phyloP scores from a whole-genome alignment of 2,888 invertebrate species.

The Chydorus sphaericus region DNA sequence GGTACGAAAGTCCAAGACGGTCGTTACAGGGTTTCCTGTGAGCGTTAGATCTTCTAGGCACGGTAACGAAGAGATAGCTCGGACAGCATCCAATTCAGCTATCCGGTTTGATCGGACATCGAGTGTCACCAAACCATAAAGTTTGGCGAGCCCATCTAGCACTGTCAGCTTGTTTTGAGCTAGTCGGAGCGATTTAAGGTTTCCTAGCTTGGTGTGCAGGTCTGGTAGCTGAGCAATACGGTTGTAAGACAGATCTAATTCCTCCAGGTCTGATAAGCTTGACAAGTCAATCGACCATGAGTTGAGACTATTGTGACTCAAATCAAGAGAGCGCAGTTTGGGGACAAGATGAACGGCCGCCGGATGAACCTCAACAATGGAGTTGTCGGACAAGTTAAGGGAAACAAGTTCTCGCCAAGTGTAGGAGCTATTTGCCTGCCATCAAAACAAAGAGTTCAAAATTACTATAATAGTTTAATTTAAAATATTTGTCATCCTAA shows the following conservation, averaged over 20 bases:
- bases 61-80: constrained; percentile 62
- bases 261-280: constrained; percentile 51
- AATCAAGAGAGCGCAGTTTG: constrained; percentile 28
- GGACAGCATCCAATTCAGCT: constrained; percentile 61
- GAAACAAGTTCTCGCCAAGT: background rate
- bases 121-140: constrained; percentile 71
- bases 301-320: constrained; percentile 32
- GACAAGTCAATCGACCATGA: constrained; percentile 71
- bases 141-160: constrained; percentile 55
- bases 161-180: constrained; percentile 66
- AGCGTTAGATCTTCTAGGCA: constrained; percentile 73
- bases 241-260: constrained; percentile 64
- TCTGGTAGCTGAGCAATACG: constrained; percentile 53
- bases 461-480: background rate
- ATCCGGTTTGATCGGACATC: constrained; percentile 78
- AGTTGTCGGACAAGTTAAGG: constrained; percentile 12
- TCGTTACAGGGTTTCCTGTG: constrained; percentile 78
- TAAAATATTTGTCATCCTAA: too few relatives aligned
- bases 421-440: background rate
- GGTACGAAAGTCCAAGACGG: constrained; percentile 73
- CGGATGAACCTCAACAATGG: background rate
- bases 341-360: constrained; percentile 26
- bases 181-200: constrained; percentile 68
- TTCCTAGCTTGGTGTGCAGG: constrained; percentile 73
- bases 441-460: background rate